Evolutionary conservation across 2,113 vertebrate species (phyloP).

Genomic region (Jacana jacana): DNA sequence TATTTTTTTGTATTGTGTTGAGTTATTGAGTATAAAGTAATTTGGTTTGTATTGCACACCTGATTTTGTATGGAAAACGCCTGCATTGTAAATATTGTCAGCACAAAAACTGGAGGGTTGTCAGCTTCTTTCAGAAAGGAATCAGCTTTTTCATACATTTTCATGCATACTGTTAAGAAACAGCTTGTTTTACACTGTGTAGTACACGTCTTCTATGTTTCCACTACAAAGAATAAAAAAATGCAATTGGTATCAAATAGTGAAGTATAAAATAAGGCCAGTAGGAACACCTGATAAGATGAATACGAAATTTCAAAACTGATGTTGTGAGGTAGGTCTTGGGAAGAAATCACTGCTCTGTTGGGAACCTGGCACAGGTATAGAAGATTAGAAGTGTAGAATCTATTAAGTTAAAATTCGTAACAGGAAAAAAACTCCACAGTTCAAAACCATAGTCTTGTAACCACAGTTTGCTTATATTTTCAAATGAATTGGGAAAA

Average conservation of each 20-base stretch:
- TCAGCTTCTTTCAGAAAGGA: neutral
- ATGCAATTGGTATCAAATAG: neutral
- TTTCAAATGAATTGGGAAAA: neutral
- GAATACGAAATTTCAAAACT: neutral
- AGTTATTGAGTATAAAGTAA: neutral
- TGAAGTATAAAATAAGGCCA: neutral
- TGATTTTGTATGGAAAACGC: neutral
- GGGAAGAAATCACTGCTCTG: neutral
- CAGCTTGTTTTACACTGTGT: neutral
- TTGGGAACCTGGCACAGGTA: neutral
- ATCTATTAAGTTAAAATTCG: neutral
- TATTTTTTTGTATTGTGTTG: neutral
- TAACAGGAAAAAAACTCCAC: rapidly evolving
- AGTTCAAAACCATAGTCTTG: neutral
- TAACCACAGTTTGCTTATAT: neutral
- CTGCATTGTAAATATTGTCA: neutral
- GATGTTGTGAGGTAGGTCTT: neutral
- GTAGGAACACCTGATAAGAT: neutral
- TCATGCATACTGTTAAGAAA: neutral
- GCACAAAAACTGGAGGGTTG: neutral
- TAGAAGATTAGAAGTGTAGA: neutral
- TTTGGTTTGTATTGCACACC: neutral
- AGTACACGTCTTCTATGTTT: neutral
- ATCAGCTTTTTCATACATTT: neutral
- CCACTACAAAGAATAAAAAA: neutral